Percentiles rank a stretch among this genome's conserved stretches.
Conservation (phyloP, 2,113 vertebrate genomes). For the Jaculus jaculus region DNA sequence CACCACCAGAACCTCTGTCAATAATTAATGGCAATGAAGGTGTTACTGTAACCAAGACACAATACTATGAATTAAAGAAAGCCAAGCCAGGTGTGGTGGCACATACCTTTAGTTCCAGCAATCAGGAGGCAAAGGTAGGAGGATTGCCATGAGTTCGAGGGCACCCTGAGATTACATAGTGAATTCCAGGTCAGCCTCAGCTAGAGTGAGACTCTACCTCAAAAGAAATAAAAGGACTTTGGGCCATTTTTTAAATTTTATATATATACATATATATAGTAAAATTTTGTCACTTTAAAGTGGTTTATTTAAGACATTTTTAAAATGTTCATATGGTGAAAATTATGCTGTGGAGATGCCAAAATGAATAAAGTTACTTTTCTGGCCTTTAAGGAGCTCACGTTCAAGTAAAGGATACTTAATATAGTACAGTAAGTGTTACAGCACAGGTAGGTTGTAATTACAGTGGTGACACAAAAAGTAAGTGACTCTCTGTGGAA, state of each 20-base stretch:
- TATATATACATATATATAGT: too few relatives aligned
- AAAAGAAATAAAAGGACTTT: too few relatives aligned
- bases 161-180: too few relatives aligned
- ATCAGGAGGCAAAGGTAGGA: too few relatives aligned
- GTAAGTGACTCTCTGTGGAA: neutral
- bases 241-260: too few relatives aligned
- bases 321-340: slow-evolving; percentile 64
- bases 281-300: slow-evolving; percentile 43
- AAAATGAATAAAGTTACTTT: slow-evolving; percentile 58
- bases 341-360: slow-evolving; percentile 45
- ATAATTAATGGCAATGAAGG: slow-evolving; percentile 10
- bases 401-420: slow-evolving; percentile 69
- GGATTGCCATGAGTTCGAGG: too few relatives aligned
- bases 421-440: slow-evolving; percentile 70
- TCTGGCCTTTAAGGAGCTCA: slow-evolving; percentile 77
- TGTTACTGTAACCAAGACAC: neutral
- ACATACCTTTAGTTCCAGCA: too few relatives aligned
- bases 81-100: neutral
- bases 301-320: slow-evolving; percentile 69
- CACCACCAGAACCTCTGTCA: neutral
- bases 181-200: too few relatives aligned
- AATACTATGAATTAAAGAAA: neutral
- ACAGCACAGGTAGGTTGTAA: slow-evolving; percentile 74
- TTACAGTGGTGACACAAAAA: slow-evolving; percentile 71
- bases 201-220: too few relatives aligned